Evolutionary conservation across 2,797 vertebrate species (phyloP).

Genomic region (Carapus acus): DNA sequence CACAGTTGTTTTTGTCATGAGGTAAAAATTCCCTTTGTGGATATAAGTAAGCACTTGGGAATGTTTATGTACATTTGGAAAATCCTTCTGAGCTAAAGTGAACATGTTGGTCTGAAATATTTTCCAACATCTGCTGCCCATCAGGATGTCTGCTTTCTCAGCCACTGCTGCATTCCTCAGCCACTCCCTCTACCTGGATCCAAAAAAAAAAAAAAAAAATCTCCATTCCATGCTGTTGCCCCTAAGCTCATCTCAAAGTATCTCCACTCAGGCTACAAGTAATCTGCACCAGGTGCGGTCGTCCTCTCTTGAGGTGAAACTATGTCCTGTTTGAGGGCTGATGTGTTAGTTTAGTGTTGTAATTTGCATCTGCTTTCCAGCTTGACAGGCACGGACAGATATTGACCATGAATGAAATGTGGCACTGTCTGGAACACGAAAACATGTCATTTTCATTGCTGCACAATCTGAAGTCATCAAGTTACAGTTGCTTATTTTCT

Average conservation of each 20-base stretch:
- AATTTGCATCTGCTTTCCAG: neutral
- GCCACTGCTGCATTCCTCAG: slow-evolving; percentile 77
- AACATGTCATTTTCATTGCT: too few relatives aligned
- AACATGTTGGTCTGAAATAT: slow-evolving; percentile 76
- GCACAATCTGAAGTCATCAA: slow-evolving; percentile 18
- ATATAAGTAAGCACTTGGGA: slow-evolving; percentile 44
- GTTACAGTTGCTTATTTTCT: slow-evolving; percentile 37
- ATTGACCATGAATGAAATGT: too few relatives aligned
- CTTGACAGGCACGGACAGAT: too few relatives aligned
- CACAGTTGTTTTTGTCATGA: slow-evolving; percentile 26
- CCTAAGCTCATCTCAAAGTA: slow-evolving; percentile 51
- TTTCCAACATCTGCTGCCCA: slow-evolving; percentile 82
- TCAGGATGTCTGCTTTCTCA: slow-evolving; percentile 76
- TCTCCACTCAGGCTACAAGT: slow-evolving; percentile 38
- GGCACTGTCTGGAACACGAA: too few relatives aligned
- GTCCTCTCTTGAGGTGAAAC: slow-evolving; percentile 4
- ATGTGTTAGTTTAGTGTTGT: slow-evolving; percentile 22
- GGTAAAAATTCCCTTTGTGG: slow-evolving; percentile 47
- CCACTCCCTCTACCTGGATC: slow-evolving; percentile 78
- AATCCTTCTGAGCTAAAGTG: slow-evolving; percentile 64
- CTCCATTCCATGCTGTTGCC: slow-evolving; percentile 57
- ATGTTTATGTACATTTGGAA: slow-evolving; percentile 70
- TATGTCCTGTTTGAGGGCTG: slow-evolving; percentile 9
- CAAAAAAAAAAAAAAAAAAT: slow-evolving; percentile 52
- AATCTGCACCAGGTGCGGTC: slow-evolving; percentile 40